phyloP scores from a whole-genome alignment of 2,888 invertebrate genomes.

The Agriopis marginaria region DNA sequence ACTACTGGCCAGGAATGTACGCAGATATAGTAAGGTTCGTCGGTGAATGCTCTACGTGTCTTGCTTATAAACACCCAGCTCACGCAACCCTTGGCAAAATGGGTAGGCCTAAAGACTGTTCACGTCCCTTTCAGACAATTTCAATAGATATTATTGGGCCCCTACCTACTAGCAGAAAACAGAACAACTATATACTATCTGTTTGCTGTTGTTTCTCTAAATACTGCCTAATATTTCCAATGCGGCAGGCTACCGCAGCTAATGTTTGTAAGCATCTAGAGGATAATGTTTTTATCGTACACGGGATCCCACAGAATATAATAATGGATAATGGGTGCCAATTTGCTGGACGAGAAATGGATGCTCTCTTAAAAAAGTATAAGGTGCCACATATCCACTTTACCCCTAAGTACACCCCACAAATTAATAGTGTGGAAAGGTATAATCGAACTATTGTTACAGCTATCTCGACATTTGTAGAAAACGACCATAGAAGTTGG shows the following conservation, averaged over 20 bases:
- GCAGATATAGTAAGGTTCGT: too few species aligned
- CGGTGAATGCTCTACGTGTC: neutral
- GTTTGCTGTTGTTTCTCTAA: too few species aligned
- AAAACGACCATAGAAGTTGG: neutral
- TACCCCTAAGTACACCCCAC: neutral
- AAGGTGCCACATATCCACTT: neutral
- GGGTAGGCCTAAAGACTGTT: neutral
- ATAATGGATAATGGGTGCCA: constrained; percentile 4
- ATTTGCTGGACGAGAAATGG: neutral
- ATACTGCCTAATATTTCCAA: too few species aligned
- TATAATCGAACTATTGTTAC: neutral
- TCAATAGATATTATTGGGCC: neutral
- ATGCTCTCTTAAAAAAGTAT: neutral
- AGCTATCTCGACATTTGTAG: constrained; percentile 1
- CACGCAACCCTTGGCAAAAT: too few species aligned
- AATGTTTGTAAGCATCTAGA: too few species aligned
- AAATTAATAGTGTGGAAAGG: neutral
- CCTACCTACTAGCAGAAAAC: constrained; percentile 1
- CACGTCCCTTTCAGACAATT: neutral
- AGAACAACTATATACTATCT: neutral
- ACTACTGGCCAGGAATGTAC: neutral
- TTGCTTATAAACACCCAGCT: neutral
- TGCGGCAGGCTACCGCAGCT: too few species aligned
- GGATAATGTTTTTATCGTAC: too few species aligned
- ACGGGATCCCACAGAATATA: neutral